These are phyloP conservation scores for Bothrops jararaca DNA, from an alignment of 2,113 vertebrate species.

Conservation along the genomic window DNA sequence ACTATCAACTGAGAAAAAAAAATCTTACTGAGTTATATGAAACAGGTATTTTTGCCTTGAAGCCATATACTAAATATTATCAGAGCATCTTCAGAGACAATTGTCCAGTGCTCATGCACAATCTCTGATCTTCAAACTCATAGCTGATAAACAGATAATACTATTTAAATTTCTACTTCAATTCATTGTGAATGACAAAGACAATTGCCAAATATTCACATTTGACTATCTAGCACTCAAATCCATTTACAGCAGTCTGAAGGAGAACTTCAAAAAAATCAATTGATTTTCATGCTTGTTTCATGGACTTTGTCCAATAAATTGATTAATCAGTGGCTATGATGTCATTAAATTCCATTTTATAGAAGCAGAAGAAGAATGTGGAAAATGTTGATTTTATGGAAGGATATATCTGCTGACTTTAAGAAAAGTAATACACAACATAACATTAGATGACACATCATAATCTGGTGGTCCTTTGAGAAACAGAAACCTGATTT, in stretches of 20 bases:
- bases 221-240: background rate
- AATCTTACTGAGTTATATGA: slow-evolving; percentile 24
- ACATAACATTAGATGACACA: background rate
- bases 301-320: background rate
- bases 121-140: slow-evolving; percentile 10
- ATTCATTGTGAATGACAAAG: slow-evolving; percentile 8
- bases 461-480: background rate
- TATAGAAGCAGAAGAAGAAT: background rate
- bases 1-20: slow-evolving; percentile 11
- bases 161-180: slow-evolving; percentile 19
- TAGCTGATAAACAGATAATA: slow-evolving; percentile 20
- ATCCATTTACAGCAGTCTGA: background rate
- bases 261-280: background rate
- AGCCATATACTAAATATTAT: slow-evolving; percentile 25
- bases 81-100: slow-evolving; percentile 9
- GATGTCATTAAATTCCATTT: background rate
- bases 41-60: slow-evolving; percentile 29
- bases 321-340: slow-evolving; percentile 1
- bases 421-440: background rate
- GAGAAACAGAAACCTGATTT: background rate
- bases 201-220: slow-evolving; percentile 9
- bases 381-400: background rate
- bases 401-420: background rate
- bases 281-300: slow-evolving; percentile 10
- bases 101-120: slow-evolving; percentile 1